Percentiles rank a stretch among this genome's conserved stretches.
These are phyloP conservation scores for Amphipoea oculea DNA, from an alignment of 2,888 invertebrate species.

Conservation along the genomic window DNA sequence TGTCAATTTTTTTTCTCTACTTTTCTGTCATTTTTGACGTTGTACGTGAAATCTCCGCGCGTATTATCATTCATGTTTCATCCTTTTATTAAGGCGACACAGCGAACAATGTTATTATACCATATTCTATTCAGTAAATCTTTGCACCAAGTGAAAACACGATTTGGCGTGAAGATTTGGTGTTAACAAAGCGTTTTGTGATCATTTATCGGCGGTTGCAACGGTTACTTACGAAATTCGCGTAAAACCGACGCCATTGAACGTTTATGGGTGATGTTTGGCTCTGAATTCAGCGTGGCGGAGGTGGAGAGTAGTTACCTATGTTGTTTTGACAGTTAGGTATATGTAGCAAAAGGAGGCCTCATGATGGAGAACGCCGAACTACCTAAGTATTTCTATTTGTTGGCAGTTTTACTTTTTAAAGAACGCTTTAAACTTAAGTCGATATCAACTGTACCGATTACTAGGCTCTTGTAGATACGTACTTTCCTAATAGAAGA, in stretches of 20 bases:
- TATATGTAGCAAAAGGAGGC: neutral
- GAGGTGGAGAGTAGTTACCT: neutral
- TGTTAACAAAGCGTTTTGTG: conserved; percentile 69
- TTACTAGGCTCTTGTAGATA: too few species aligned
- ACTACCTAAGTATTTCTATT: neutral
- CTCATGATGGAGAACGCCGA: neutral
- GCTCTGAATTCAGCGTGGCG: conserved; percentile 44
- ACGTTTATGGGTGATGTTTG: conserved; percentile 59
- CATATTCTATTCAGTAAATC: conserved; percentile 67
- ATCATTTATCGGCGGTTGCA: conserved; percentile 72
- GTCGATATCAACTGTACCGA: neutral
- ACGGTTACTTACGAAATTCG: conserved; percentile 73
- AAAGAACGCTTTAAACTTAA: neutral
- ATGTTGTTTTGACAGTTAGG: conserved; percentile 31
- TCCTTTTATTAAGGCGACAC: conserved; percentile 57
- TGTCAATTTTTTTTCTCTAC: conserved; percentile 34
- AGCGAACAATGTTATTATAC: conserved; percentile 57
- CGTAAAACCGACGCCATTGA: conserved; percentile 73
- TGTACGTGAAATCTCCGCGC: conserved; percentile 46
- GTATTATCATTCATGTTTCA: conserved; percentile 59
- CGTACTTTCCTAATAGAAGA: too few species aligned
- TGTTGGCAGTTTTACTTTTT: neutral
- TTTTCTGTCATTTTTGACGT: conserved; percentile 46
- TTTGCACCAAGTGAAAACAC: conserved; percentile 65
- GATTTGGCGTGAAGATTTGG: conserved; percentile 68